These are phyloP conservation scores for Fregetta grallaria DNA, from an alignment of 2,113 vertebrate genomes.

Conservation along the genomic window DNA sequence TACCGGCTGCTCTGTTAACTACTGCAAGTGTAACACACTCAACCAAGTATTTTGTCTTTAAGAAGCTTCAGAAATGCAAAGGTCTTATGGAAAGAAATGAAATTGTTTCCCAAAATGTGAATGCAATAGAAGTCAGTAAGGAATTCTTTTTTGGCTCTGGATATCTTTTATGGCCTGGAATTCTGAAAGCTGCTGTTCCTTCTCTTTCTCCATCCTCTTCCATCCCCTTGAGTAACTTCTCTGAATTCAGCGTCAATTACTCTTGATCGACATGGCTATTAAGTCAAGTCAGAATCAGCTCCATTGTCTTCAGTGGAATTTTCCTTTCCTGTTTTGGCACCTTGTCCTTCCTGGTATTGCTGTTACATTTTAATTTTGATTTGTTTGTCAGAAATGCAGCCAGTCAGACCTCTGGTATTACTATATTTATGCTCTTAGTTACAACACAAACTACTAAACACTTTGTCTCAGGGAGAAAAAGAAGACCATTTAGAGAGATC, in stretches of 20 bases:
- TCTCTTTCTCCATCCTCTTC: not conserved
- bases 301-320: conserved; percentile 7
- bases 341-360: not conserved
- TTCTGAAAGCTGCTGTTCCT: not conserved
- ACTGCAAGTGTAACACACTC: not conserved
- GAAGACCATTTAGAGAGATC: not conserved
- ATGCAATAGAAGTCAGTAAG: not conserved
- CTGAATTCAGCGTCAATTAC: not conserved
- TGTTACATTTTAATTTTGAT: conserved; percentile 1
- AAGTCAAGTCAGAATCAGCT: not conserved
- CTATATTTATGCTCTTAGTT: not conserved
- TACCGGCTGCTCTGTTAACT: not conserved
- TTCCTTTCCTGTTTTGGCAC: not conserved
- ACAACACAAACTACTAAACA: not conserved
- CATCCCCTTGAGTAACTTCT: not conserved
- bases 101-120: not conserved
- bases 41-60: not conserved
- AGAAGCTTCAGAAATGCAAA: not conserved
- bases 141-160: not conserved
- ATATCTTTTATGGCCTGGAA: not conserved
- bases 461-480: not conserved
- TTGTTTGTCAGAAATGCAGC: not conserved
- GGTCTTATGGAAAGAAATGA: not conserved
- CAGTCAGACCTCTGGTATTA: not conserved
- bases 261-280: not conserved